Evolutionary conservation across 2,113 vertebrate species (phyloP).

Genomic region (Strix uralensis): DNA sequence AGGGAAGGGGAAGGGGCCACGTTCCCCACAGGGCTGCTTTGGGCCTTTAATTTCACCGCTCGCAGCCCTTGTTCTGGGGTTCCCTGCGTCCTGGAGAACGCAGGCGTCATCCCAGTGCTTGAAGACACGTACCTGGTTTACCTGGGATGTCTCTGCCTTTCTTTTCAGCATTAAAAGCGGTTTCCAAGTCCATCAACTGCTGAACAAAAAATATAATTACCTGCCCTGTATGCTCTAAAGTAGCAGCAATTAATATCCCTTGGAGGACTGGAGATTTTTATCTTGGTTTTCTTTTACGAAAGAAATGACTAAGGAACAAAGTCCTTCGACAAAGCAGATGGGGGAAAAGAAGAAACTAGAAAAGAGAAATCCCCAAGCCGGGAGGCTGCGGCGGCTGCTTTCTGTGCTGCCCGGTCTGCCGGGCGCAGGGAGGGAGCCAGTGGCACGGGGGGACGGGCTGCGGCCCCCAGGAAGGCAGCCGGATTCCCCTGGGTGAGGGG

Average conservation of each 20-base stretch:
- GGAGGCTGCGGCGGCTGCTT: not conserved
- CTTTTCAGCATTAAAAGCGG: not conserved
- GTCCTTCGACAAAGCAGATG: not conserved
- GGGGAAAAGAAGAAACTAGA: not conserved
- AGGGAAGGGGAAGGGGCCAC: not conserved
- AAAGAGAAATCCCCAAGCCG: rapidly evolving
- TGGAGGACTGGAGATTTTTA: not conserved
- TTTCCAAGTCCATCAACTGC: not conserved
- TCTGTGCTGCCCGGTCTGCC: not conserved
- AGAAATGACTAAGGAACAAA: not conserved
- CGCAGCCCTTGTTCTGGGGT: not conserved
- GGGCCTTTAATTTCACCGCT: not conserved
- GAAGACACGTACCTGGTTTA: rapidly evolving
- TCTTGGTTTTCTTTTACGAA: not conserved
- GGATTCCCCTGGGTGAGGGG: not conserved
- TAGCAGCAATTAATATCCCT: not conserved
- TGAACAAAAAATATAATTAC: not conserved
- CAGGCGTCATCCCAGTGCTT: not conserved
- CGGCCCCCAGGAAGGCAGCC: rapidly evolving
- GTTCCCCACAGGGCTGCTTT: not conserved
- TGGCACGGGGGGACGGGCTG: not conserved
- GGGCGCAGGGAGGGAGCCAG: not conserved
- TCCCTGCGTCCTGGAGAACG: not conserved
- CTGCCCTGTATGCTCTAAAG: not conserved
- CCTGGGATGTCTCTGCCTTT: not conserved